Evolutionary conservation across 2,797 vertebrate species (phyloP).

Genomic region (Malurus splendens): DNA sequence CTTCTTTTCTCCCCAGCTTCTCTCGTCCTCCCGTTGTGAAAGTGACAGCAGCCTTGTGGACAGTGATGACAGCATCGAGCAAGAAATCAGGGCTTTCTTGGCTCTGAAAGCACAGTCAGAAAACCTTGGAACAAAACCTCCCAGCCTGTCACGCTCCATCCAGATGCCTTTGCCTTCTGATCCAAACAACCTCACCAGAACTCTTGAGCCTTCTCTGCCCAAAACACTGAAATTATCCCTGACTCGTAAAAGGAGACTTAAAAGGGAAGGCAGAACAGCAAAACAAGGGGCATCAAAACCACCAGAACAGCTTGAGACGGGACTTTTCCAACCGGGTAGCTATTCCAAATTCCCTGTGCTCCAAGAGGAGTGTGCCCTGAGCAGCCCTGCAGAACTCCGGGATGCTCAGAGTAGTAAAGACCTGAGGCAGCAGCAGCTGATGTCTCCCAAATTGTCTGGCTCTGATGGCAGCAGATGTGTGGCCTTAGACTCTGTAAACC

Average conservation of each 20-base stretch:
- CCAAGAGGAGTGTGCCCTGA: not conserved
- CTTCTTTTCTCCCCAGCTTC: not conserved
- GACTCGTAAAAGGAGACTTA: constrained; percentile 70
- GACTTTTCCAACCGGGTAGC: not conserved
- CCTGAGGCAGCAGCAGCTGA: not conserved
- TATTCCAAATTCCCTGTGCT: not conserved
- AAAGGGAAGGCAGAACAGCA: constrained; percentile 33
- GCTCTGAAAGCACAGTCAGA: constrained; percentile 88
- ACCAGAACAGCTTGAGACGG: not conserved
- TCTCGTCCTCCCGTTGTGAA: constrained; percentile 27
- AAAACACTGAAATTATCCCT: constrained; percentile 60
- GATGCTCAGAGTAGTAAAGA: not conserved
- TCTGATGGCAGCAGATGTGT: not conserved
- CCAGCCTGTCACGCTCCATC: not conserved
- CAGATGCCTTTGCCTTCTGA: constrained; percentile 12
- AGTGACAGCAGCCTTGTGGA: constrained; percentile 86
- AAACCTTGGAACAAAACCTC: constrained; percentile 47
- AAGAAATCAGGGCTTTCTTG: constrained; percentile 89
- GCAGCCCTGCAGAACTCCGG: not conserved
- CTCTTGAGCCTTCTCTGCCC: not conserved
- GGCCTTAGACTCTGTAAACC: not conserved
- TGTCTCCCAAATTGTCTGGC: not conserved
- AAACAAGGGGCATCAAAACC: not conserved
- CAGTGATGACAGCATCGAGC: constrained; percentile 94
- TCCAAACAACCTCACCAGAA: not conserved